phyloP scores from a whole-genome alignment of 37 sponge, comb jelly and placozoan genomes.

The Halisarca cf. caerulea region DNA sequence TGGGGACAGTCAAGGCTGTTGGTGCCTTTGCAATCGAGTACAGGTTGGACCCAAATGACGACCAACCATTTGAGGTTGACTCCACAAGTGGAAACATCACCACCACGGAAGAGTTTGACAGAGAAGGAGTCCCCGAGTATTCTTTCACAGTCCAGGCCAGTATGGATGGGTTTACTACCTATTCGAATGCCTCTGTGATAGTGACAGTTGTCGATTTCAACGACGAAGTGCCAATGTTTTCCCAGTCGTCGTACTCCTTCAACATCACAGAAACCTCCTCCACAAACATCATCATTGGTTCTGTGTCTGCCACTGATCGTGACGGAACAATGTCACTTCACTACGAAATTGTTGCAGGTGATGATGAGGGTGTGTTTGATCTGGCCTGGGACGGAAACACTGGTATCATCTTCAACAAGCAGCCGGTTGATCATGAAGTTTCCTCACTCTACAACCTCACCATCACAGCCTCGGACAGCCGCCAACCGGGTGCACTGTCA shows the following conservation, averaged over 20 bases:
- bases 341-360: background rate
- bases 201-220: slow-evolving; percentile 58
- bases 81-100: background rate
- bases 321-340: background rate
- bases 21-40: background rate
- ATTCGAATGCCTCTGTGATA: slow-evolving; percentile 7
- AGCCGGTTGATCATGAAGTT: slow-evolving; percentile 48
- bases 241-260: slow-evolving; percentile 11
- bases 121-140: background rate
- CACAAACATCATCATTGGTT: background rate
- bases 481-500: slow-evolving; percentile 2
- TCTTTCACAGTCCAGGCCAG: slow-evolving; percentile 4
- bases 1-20: background rate
- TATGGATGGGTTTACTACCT: slow-evolving; percentile 16
- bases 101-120: background rate
- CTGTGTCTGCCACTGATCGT: slow-evolving; percentile 10
- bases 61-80: background rate
- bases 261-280: slow-evolving; percentile 6
- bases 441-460: slow-evolving; percentile 39
- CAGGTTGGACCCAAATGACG: background rate
- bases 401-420: slow-evolving; percentile 13
- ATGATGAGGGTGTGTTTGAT: background rate
- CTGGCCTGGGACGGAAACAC: slow-evolving; percentile 9
- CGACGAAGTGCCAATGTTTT: slow-evolving; percentile 54
- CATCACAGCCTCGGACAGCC: slow-evolving; percentile 60